phyloP scores from a whole-genome alignment of 2,797 vertebrate species.

The Enteromius thamalakanensis region DNA sequence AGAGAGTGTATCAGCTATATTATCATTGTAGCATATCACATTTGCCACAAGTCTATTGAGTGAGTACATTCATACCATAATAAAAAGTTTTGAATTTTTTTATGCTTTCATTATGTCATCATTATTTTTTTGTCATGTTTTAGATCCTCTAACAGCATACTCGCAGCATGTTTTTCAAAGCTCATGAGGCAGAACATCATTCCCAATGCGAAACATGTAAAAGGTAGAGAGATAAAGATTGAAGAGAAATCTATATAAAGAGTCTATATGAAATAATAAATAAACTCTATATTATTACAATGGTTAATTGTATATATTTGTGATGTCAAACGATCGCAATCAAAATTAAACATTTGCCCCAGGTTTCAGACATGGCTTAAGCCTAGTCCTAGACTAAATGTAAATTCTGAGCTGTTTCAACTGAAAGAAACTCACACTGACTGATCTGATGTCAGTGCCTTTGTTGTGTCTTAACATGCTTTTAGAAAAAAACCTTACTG shows the following conservation, averaged over 20 bases:
- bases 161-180: slow-evolving; percentile 82
- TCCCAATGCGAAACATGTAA: slow-evolving; percentile 81
- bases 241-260: too few species aligned
- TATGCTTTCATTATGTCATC: not conserved
- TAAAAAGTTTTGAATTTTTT: not conserved
- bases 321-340: too few species aligned
- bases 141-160: slow-evolving; percentile 74
- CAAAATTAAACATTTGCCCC: too few species aligned
- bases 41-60: slow-evolving; percentile 77
- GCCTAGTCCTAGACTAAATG: too few species aligned
- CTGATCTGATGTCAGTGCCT: too few species aligned
- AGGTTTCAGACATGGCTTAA: too few species aligned
- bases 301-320: too few species aligned
- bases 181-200: slow-evolving; percentile 83
- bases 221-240: slow-evolving; percentile 73
- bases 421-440: too few species aligned
- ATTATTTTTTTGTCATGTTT: not conserved
- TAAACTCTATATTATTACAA: not conserved
- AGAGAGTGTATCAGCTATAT: slow-evolving; percentile 81
- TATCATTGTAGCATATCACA: slow-evolving; percentile 80
- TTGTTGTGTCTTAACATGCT: too few species aligned
- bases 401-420: too few species aligned
- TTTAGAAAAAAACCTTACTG: too few species aligned
- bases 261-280: not conserved
- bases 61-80: slow-evolving; percentile 69